Percentiles rank a stretch among this genome's conserved stretches.
Conservation (phyloP, 2,888 invertebrate species). For the Perizoma flavofasciatum region DNA sequence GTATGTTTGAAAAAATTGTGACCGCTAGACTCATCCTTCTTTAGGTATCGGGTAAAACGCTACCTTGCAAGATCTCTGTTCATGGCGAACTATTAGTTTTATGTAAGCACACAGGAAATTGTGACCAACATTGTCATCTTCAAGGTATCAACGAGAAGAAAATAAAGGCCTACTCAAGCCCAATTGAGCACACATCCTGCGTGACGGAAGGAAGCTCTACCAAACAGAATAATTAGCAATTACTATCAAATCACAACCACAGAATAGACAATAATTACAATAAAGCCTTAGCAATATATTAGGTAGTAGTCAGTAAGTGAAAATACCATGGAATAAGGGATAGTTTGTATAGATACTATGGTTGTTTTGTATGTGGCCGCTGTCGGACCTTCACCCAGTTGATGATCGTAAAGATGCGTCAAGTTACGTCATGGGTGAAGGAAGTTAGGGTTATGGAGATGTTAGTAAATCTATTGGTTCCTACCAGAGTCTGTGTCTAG, state of each 20-base stretch:
- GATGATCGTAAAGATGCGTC: constrained; percentile 34
- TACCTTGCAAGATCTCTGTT: too few relatives aligned
- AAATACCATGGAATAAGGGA: too few relatives aligned
- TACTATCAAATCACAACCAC: constrained; percentile 22
- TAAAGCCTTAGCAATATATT: too few relatives aligned
- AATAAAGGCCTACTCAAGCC: constrained; percentile 10
- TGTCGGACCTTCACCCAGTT: constrained; percentile 64
- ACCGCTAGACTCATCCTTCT: too few relatives aligned
- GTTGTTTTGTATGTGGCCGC: constrained; percentile 53
- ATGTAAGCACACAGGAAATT: constrained; percentile 1
- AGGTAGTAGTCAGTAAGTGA: too few relatives aligned
- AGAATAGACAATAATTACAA: too few relatives aligned
- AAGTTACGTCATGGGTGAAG: constrained; percentile 37
- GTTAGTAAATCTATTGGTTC: not conserved
- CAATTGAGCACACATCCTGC: constrained; percentile 30
- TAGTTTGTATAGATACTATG: too few relatives aligned
- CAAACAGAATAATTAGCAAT: constrained; percentile 1
- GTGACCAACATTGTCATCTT: constrained; percentile 14
- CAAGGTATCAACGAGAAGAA: constrained; percentile 15
- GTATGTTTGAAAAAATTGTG: too few relatives aligned
- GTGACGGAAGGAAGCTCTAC: constrained; percentile 35
- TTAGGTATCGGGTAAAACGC: too few relatives aligned
- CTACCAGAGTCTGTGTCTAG: too few relatives aligned
- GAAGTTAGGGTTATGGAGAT: constrained; percentile 11
- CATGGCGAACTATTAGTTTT: too few relatives aligned